These are phyloP conservation scores for Entomyzon cyanotis DNA, from an alignment of 2,113 vertebrate genomes.

Conservation along the genomic window DNA sequence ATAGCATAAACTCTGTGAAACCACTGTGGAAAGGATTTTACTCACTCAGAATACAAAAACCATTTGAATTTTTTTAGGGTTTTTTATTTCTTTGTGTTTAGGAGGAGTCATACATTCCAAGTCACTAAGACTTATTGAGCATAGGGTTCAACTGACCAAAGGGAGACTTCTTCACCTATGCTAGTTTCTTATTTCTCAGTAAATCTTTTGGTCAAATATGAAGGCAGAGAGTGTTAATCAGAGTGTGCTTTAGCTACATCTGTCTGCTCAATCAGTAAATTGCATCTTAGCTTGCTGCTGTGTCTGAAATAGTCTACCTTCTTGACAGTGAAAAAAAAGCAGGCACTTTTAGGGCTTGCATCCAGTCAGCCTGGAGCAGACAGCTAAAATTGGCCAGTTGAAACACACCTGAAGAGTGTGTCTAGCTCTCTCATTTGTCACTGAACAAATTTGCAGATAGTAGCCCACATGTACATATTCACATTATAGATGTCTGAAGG, in stretches of 20 bases:
- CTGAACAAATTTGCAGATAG: neutral
- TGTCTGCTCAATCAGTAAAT: slow-evolving; percentile 32
- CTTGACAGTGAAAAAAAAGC: neutral
- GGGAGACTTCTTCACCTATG: neutral
- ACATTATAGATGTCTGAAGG: neutral
- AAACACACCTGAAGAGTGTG: neutral
- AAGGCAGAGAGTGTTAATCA: slow-evolving; percentile 7
- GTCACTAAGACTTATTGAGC: neutral
- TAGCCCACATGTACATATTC: neutral
- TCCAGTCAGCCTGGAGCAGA: neutral
- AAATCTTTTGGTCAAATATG: neutral
- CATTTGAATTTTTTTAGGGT: rapidly evolving
- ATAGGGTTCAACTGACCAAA: neutral
- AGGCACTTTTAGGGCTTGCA: neutral
- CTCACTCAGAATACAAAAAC: neutral
- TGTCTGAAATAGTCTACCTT: neutral
- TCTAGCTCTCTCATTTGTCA: neutral
- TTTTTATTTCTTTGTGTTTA: neutral
- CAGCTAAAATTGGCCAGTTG: neutral
- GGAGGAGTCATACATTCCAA: neutral
- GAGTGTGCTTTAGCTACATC: neutral
- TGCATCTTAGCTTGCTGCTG: neutral
- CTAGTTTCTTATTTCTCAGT: neutral
- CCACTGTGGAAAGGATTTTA: neutral
- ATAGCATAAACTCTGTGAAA: neutral